A percentile compares a stretch with the other conserved stretches of the same genome.
These are phyloP conservation scores for Brachyptera risi DNA, from an alignment of 2,888 invertebrate species.

Conservation along the genomic window DNA sequence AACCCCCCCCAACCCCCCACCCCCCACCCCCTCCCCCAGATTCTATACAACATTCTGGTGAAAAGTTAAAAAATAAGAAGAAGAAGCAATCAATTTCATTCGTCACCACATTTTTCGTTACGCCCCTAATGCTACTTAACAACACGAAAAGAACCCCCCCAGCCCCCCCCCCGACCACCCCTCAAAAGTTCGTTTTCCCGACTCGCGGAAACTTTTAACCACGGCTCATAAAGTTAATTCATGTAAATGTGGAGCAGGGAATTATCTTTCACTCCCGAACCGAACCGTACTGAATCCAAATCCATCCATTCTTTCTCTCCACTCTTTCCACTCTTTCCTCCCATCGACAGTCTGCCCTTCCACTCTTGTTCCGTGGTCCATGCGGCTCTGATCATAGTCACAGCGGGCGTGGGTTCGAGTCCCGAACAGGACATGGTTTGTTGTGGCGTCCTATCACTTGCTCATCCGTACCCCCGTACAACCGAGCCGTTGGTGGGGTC, in stretches of 20 bases:
- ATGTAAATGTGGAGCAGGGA: constrained; percentile 27
- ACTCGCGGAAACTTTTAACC: constrained; percentile 34
- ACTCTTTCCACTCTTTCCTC: not conserved
- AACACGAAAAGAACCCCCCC: not conserved
- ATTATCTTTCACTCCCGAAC: constrained; percentile 5
- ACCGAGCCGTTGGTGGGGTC: no score
- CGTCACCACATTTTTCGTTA: constrained; percentile 21
- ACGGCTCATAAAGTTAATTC: constrained; percentile 33
- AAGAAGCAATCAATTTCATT: constrained; percentile 30
- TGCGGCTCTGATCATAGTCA: no score
- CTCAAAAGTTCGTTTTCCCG: constrained; percentile 31
- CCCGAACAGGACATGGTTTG: no score
- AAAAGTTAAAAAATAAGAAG: constrained; percentile 11
- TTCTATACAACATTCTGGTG: no score
- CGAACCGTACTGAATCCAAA: constrained; percentile 16
- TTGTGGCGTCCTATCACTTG: no score
- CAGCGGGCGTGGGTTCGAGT: no score
- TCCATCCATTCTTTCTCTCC: constrained; percentile 13
- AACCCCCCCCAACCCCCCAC: not conserved
- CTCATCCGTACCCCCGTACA: no score
- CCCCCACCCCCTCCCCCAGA: not conserved
- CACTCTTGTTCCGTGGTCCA: no score
- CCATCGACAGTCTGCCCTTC: no score
- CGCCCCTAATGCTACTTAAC: constrained; percentile 11
- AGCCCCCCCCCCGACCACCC: not conserved